Evolutionary conservation across 2,888 invertebrate species (phyloP).

Genomic region (Sepioteuthis lessoniana): DNA sequence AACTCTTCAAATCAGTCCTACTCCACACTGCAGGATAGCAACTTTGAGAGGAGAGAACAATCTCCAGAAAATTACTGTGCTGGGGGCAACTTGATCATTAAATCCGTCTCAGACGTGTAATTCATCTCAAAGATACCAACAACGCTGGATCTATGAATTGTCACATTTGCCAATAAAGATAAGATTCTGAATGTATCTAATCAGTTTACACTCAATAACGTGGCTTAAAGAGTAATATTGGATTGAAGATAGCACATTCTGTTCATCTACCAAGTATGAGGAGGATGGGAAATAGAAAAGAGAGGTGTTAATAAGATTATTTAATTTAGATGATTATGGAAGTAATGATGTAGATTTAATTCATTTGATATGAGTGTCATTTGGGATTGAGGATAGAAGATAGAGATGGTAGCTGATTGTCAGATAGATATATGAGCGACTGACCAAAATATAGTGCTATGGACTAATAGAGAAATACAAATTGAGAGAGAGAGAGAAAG

Average conservation of each 20-base stretch:
- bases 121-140: neutral
- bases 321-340: neutral
- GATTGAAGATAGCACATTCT: neutral
- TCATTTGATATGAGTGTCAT: neutral
- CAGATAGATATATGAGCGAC: neutral
- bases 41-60: neutral
- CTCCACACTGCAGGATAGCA: too few relatives aligned
- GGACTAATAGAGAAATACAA: too few relatives aligned
- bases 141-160: neutral
- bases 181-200: neutral
- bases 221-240: slow-evolving; percentile 8
- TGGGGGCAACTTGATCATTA: neutral
- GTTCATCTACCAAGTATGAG: too few relatives aligned
- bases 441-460: too few relatives aligned
- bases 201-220: neutral
- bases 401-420: neutral
- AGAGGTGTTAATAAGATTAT: neutral
- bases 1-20: too few relatives aligned
- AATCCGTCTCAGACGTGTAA: neutral
- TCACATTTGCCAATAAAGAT: neutral
- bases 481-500: too few relatives aligned
- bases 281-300: neutral
- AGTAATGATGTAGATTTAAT: neutral
- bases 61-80: neutral
- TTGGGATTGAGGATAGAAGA: neutral